Base-by-base conservation (phyloP, 92 coral and sea anemone species). In the Epizoanthus rinbou region DNA sequence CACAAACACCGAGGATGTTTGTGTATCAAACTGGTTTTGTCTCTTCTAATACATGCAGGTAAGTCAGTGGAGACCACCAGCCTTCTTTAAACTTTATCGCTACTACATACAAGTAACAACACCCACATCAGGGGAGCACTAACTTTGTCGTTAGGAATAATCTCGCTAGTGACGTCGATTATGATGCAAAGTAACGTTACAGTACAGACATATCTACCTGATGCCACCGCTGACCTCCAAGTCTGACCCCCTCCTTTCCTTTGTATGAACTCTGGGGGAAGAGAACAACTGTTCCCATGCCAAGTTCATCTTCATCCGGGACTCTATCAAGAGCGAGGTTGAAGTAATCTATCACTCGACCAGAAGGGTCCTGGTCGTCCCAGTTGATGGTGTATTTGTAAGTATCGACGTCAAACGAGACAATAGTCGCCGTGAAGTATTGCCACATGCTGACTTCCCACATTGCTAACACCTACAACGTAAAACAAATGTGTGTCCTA, bases 331-430 rank as follows among this genome's bases (percentile, higher is more conserved):
- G 89, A 37, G 98, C 98, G 68, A 95, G 91, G 76, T 95, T 91
- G 64, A 69, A 91, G 83, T 95, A 95, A 59, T 95, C 93, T 39
- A 93, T 67, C 16, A 91, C 75, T 21, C 97, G 91, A 10, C 98
- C 98, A 11, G 95, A 86, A 7, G 95, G 93, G 43, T 95, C 98
- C 45, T 90, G 98, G 60, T 95, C 98, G 62, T 95, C 98, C 98
- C 98, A 95, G 75, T 86, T 54, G 62, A 95, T 91, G 28, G 91
- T 92, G 84, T 94, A 95, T 89, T 83, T 73, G 6, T 91, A 84
- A 7, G 83, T 65, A 6, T 73, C 57, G 63, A 90, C 41, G 74
- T 95, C 85, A 53, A 95, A 95, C 15, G 84, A 86, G 15, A 86
- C 97, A 43, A 95, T 93, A 3, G 94, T 91, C 11, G 98, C 97